A percentile compares a stretch with the other conserved stretches of the same genome.
phyloP scores from a whole-genome alignment of 1,140 invertebrate species.

The Drosophila parvula region DNA sequence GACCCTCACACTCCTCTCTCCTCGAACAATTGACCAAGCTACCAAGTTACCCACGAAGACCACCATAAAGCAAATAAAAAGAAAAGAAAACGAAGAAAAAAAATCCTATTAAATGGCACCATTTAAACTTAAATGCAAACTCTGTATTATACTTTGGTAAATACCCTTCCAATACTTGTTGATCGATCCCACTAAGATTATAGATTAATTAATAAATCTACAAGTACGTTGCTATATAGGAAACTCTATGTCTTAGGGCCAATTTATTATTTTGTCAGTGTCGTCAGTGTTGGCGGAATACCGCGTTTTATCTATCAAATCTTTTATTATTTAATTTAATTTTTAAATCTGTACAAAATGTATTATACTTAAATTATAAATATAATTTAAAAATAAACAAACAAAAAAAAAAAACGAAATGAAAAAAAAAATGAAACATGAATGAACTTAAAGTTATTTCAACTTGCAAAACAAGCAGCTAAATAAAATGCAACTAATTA shows the following conservation, averaged over 20 bases:
- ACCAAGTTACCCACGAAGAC: constrained; percentile 69
- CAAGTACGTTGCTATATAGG: constrained; percentile 38
- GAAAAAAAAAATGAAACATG: constrained; percentile 12
- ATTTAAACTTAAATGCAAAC: constrained; percentile 31
- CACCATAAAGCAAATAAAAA: constrained; percentile 37
- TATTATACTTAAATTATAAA: constrained; percentile 83
- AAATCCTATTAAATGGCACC: constrained; percentile 41
- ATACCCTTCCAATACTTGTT: constrained; percentile 69
- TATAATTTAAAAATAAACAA: constrained; percentile 64
- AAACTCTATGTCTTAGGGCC: constrained; percentile 54
- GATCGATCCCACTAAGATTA: constrained; percentile 51
- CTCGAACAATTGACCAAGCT: constrained; percentile 68
- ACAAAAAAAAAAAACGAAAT: constrained; percentile 12
- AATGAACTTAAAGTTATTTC: constrained; percentile 75
- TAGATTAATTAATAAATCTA: constrained; percentile 33
- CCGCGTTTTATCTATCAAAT: constrained; percentile 51
- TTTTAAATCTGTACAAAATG: constrained; percentile 81
- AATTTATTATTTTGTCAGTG: constrained; percentile 55
- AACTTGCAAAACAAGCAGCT: constrained; percentile 37
- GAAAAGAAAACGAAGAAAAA: not conserved
- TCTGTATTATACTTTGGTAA: constrained; percentile 69
- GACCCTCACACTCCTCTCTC: not conserved
- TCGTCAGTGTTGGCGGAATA: constrained; percentile 49
- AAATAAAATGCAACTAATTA: constrained; percentile 39
- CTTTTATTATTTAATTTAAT: constrained; percentile 73